Evolutionary conservation across 2,888 invertebrate genomes (phyloP).

Genomic region (Digitonthophagus gazella): DNA sequence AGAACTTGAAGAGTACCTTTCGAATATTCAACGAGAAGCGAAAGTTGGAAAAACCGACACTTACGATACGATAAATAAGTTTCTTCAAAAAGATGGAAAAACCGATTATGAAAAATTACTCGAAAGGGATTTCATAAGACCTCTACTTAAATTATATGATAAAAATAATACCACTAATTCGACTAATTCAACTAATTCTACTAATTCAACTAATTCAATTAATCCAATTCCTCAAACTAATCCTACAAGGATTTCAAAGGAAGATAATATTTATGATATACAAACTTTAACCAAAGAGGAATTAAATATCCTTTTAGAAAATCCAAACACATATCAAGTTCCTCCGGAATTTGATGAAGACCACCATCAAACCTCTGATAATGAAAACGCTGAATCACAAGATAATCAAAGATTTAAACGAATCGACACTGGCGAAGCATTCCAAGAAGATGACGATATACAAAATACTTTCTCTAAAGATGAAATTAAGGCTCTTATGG

Average conservation of each 20-base stretch:
- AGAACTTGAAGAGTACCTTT: conserved; percentile 39
- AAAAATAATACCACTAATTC: neutral
- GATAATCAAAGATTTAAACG: neutral
- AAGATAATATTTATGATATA: conserved; percentile 29
- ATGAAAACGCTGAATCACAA: conserved; percentile 3
- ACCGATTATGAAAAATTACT: conserved; percentile 44
- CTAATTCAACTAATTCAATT: neutral
- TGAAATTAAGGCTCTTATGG: conserved; percentile 38
- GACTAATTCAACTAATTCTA: neutral
- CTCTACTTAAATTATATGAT: conserved; percentile 45
- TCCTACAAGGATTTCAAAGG: conserved; percentile 26
- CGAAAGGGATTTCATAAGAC: conserved; percentile 47
- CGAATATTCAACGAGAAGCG: conserved; percentile 33
- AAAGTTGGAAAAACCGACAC: conserved; percentile 18
- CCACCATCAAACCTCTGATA: conserved; percentile 7
- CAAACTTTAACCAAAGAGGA: conserved; percentile 20
- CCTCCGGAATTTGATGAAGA: conserved; percentile 26
- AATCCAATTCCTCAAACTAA: neutral
- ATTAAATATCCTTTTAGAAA: conserved; percentile 30
- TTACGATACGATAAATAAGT: conserved; percentile 39
- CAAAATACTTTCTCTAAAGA: conserved; percentile 41
- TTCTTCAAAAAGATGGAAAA: conserved; percentile 42
- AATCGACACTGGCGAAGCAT: conserved; percentile 32
- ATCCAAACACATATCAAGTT: conserved; percentile 38
- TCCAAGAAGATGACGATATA: conserved; percentile 46